Evolutionary conservation across 2,797 vertebrate species (phyloP).

Genomic region (Danio kyathit): DNA sequence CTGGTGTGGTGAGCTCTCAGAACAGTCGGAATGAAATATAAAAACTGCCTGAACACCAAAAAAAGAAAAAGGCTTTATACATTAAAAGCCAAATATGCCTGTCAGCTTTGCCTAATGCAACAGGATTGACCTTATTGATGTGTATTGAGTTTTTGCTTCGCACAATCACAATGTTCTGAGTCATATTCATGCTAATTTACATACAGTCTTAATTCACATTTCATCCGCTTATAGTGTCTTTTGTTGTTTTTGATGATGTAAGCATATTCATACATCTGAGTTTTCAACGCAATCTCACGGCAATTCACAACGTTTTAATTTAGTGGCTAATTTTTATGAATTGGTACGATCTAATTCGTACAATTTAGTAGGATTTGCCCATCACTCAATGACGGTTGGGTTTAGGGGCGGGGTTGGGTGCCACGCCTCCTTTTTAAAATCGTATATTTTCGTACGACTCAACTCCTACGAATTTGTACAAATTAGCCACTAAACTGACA

Average conservation of each 20-base stretch:
- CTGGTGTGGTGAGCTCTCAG: conserved; percentile 15
- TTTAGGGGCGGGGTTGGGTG: too few relatives aligned
- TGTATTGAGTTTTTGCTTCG: conserved; percentile 9
- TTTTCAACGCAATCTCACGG: too few relatives aligned
- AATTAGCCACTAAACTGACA: too few relatives aligned
- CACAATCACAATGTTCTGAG: conserved; percentile 7
- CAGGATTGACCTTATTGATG: background rate
- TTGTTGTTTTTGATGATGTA: conserved; percentile 1
- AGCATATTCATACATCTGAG: background rate
- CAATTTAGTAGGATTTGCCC: too few relatives aligned
- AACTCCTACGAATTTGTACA: too few relatives aligned
- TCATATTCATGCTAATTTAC: background rate
- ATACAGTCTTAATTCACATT: conserved; percentile 20
- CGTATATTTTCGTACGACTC: too few relatives aligned
- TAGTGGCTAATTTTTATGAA: too few relatives aligned
- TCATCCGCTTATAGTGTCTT: background rate
- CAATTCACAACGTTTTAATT: too few relatives aligned
- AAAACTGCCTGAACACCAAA: background rate
- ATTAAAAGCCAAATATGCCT: background rate
- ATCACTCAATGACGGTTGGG: too few relatives aligned
- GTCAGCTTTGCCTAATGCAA: background rate
- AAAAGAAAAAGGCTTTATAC: background rate
- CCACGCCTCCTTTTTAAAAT: too few relatives aligned
- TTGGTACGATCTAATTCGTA: too few relatives aligned
- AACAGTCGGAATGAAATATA: background rate